phyloP scores from a whole-genome alignment of 2,888 invertebrate genomes.

The Girardia tigrina region DNA sequence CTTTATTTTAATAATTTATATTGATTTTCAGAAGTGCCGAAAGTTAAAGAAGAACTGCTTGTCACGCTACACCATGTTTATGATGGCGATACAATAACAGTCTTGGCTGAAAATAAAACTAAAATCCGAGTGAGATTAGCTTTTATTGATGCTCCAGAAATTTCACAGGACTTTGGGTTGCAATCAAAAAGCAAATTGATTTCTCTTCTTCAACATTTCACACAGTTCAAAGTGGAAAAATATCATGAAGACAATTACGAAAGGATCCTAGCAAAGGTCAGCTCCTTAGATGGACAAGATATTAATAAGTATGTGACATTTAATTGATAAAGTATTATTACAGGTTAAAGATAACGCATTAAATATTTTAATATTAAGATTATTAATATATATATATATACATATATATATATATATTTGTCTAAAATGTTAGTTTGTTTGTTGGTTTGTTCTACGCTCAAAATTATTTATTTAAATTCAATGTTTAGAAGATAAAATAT shows the following conservation, averaged over 20 bases:
- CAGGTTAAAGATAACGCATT: too few species aligned
- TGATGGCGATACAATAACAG: neutral
- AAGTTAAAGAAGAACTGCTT: neutral
- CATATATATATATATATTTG: too few species aligned
- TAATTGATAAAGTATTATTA: too few species aligned
- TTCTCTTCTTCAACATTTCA: neutral
- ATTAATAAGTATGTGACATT: neutral
- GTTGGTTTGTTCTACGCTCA: too few species aligned
- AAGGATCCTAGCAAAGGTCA: neutral
- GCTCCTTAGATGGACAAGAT: neutral
- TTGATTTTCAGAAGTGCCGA: neutral
- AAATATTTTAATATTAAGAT: too few species aligned
- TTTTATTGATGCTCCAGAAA: slow-evolving; percentile 1
- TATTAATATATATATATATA: too few species aligned
- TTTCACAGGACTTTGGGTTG: neutral
- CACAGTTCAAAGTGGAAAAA: neutral
- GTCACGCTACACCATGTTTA: neutral
- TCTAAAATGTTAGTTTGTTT: too few species aligned
- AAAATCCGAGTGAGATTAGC: neutral
- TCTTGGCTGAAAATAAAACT: neutral
- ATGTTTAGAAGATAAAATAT: too few species aligned
- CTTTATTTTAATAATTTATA: too few species aligned
- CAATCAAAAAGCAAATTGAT: neutral
- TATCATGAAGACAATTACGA: neutral
- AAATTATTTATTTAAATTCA: too few species aligned